Evolutionary conservation across 2,113 vertebrate species (phyloP).

Genomic region (Larimichthys polyactis): DNA sequence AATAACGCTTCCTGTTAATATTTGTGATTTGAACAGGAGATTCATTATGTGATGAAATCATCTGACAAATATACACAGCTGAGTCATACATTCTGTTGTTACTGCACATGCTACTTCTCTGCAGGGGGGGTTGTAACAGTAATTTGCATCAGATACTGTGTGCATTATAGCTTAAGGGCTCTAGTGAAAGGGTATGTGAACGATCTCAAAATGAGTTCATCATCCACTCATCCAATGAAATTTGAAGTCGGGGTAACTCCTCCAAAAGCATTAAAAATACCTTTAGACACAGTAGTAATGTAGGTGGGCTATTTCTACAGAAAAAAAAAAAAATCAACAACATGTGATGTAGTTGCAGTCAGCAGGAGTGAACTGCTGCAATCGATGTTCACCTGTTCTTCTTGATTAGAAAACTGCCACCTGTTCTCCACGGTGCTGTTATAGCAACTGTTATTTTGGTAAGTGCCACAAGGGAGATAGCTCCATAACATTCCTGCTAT

Average conservation of each 20-base stretch:
- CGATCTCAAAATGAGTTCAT: conserved; percentile 39
- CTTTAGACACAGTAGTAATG: neutral
- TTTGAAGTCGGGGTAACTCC: conserved; percentile 34
- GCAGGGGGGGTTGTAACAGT: conserved; percentile 45
- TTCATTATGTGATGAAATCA: conserved; percentile 44
- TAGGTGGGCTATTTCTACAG: neutral
- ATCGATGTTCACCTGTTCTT: conserved; percentile 56
- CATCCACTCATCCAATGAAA: conserved; percentile 37
- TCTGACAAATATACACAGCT: conserved; percentile 44
- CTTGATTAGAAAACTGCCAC: conserved; percentile 74
- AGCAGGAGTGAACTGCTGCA: conserved; percentile 36
- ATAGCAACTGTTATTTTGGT: conserved; percentile 66
- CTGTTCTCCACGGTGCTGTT: conserved; percentile 69
- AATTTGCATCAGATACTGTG: conserved; percentile 49
- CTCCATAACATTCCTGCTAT: conserved; percentile 41
- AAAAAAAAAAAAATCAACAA: neutral
- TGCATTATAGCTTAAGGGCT: conserved; percentile 49
- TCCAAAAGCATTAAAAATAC: conserved; percentile 30
- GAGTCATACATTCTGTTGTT: conserved; percentile 51
- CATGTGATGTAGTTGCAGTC: conserved; percentile 24
- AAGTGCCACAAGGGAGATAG: conserved; percentile 54
- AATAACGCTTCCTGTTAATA: conserved; percentile 40
- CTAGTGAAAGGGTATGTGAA: conserved; percentile 34
- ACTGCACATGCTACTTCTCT: conserved; percentile 46
- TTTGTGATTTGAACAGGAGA: conserved; percentile 36